Base-by-base conservation (phyloP, 2,113 vertebrate genomes). In the Corydoras maculifer region DNA sequence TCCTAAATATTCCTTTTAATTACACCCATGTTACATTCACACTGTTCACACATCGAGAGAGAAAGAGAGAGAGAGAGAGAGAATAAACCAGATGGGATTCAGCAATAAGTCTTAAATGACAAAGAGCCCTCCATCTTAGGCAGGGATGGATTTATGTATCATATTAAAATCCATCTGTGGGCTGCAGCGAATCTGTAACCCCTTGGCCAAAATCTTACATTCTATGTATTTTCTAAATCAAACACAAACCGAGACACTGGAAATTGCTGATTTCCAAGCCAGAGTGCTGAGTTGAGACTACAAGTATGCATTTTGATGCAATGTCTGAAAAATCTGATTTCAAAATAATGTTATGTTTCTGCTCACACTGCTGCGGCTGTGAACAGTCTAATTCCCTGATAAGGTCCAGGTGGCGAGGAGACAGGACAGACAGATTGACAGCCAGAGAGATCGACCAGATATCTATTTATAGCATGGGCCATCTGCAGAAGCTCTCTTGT, bases 401-500 rank as follows among this genome's bases (percentile, higher is more conserved):
- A 80, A 73, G 78, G 81, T 79, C 76, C 77, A 77, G 76, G 73
- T 62, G 70, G 74, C 15, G 63, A 75, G 69, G 43, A 57, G 69
- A 79, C 86, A 80, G 88, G 86, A 87, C 84, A 84, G 86, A 84
- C 83, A 84, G 87, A 89, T 82, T 88, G 88, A 90, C 87, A 89
- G 87, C 81, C 64, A 81, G 73, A 73, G 85, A 88, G 88, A 89
- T 88, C 85, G 85, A 88, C 87, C 86, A 78, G 86, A 84, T 87
- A 25, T 87, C 89, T 89, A 92, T 93, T 91, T 92, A 90, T 90
- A 90, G 88, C 82, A 73, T 81, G 72, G 84, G 88, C 94, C 94
- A 95, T 95, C 93, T 94, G 92, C 88, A 92, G 88, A 69, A 83
- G 83, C 86, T 88, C 87, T 90, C 89, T 93, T 93, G 90, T 91